Conservation (phyloP, 23 tunicate species). For the Botrylloides violaceus region DNA sequence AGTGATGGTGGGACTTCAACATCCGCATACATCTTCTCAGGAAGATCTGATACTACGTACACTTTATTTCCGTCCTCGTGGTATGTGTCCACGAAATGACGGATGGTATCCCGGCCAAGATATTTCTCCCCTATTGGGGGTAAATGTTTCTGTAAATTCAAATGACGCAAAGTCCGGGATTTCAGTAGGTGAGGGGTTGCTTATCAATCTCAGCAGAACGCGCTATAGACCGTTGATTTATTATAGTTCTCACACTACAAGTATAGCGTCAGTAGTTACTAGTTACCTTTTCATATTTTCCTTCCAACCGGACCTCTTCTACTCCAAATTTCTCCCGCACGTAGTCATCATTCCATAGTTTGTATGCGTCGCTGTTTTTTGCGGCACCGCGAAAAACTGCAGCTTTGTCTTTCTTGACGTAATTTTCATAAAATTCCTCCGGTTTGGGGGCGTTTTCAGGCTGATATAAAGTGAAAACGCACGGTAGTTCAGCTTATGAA, state of each 20-base stretch:
- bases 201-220: too few relatives aligned
- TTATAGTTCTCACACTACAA: too few relatives aligned
- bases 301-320: constrained; percentile 47
- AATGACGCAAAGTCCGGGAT: too few relatives aligned
- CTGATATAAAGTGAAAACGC: too few relatives aligned
- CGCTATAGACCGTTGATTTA: too few relatives aligned
- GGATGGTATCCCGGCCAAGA: constrained; percentile 38
- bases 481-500: too few relatives aligned
- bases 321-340: constrained; percentile 31
- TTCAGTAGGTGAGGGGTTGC: too few relatives aligned
- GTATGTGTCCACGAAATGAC: constrained; percentile 34
- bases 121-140: constrained; percentile 34
- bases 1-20: constrained; percentile 32
- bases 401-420: constrained; percentile 44
- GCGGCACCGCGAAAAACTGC: constrained; percentile 44
- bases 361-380: constrained; percentile 17
- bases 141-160: not conserved
- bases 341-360: constrained; percentile 47
- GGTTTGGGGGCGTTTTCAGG: constrained; percentile 35
- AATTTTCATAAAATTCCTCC: constrained; percentile 30
- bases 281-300: constrained; percentile 52
- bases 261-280: too few relatives aligned
- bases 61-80: constrained; percentile 3
- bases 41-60: constrained; percentile 41
- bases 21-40: constrained; percentile 26